These are phyloP conservation scores for Neodon shergylaensis DNA, from an alignment of 2,113 vertebrate species.

Conservation along the genomic window DNA sequence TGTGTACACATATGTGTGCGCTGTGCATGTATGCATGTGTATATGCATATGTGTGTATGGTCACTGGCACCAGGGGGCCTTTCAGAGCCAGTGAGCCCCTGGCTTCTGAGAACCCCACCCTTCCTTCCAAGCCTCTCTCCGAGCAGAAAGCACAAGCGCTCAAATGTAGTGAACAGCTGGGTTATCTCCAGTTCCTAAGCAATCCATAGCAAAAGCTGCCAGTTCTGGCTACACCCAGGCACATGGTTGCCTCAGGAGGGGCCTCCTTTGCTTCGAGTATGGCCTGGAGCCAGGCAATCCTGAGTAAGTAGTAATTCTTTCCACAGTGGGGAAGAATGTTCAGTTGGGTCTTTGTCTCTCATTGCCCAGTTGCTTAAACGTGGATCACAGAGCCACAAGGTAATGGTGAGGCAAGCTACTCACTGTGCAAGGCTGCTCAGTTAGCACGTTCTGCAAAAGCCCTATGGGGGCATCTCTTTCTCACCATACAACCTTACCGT, in stretches of 20 bases:
- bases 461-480: not conserved
- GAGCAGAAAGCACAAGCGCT: not conserved
- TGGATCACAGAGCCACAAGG: too few relatives aligned
- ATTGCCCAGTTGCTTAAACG: not conserved
- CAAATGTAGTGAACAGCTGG: constrained; percentile 13
- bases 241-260: not conserved
- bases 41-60: not conserved
- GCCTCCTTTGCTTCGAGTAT: not conserved
- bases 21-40: not conserved
- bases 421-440: not conserved
- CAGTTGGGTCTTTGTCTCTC: not conserved
- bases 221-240: not conserved
- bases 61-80: not conserved
- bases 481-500: not conserved
- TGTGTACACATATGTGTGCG: too few relatives aligned
- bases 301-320: not conserved
- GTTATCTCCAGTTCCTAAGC: not conserved
- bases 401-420: not conserved
- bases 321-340: not conserved
- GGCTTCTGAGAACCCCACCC: not conserved
- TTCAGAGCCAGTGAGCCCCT: not conserved
- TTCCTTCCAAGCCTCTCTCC: not conserved
- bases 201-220: not conserved
- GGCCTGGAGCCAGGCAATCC: not conserved
- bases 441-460: not conserved